Evolutionary conservation across 2,797 vertebrate genomes (phyloP).

Genomic region (Pangasius macronema): DNA sequence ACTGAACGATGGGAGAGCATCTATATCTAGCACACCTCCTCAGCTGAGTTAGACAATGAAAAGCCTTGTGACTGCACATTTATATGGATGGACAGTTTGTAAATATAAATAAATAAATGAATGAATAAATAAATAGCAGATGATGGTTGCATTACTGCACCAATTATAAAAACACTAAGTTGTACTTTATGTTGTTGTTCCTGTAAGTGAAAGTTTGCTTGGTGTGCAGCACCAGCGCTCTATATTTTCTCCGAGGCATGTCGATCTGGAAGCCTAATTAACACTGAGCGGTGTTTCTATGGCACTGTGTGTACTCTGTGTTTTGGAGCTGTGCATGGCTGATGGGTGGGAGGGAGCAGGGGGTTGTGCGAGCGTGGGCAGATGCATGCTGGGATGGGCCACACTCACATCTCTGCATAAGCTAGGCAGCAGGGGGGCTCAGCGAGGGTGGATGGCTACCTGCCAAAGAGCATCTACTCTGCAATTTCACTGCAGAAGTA

Average conservation of each 20-base stretch:
- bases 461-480: slow-evolving; percentile 35
- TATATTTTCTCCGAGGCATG: slow-evolving; percentile 70
- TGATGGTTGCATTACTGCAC: not conserved
- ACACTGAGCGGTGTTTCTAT: slow-evolving; percentile 61
- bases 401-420: slow-evolving; percentile 37
- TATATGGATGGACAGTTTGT: not conserved
- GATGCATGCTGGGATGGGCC: slow-evolving; percentile 38
- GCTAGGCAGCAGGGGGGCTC: slow-evolving; percentile 43
- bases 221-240: slow-evolving; percentile 56
- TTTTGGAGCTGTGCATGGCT: slow-evolving; percentile 49
- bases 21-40: not conserved
- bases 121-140: not conserved
- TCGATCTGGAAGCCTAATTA: slow-evolving; percentile 75
- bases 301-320: slow-evolving; percentile 57
- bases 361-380: slow-evolving; percentile 45
- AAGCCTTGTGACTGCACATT: not conserved
- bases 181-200: not conserved
- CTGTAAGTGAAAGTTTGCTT: slow-evolving; percentile 53
- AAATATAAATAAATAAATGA: not conserved
- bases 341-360: slow-evolving; percentile 60
- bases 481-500: slow-evolving; percentile 30
- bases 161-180: not conserved
- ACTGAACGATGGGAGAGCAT: not conserved
- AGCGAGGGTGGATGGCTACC: slow-evolving; percentile 42
- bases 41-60: not conserved